Conservation (phyloP, 2,113 vertebrate genomes). For the Muntiacus muntjak region DNA sequence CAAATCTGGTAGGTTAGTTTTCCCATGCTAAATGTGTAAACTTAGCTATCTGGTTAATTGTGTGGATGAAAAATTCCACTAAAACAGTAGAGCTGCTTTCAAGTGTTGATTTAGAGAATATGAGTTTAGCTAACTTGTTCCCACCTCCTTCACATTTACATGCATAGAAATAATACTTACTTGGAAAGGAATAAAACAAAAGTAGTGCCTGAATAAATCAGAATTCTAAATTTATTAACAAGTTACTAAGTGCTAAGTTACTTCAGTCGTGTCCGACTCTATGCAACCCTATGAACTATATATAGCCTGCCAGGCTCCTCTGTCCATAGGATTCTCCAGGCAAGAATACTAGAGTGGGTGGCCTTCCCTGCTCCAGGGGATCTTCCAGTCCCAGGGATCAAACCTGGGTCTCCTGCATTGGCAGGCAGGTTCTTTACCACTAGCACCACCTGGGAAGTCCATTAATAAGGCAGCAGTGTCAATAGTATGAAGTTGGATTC, state of each 20-base stretch:
- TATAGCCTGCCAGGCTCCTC: neutral
- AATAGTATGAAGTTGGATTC: neutral
- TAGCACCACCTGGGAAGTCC: neutral
- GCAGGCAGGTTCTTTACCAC: neutral
- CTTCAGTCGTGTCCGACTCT: neutral
- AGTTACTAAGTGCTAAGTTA: neutral
- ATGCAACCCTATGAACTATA: neutral
- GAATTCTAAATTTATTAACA: neutral
- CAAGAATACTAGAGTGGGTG: neutral
- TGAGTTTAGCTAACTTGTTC: neutral
- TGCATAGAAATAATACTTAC: neutral
- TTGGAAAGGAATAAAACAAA: neutral
- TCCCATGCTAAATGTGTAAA: neutral
- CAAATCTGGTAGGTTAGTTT: neutral
- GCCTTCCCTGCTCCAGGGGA: neutral
- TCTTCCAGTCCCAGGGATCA: neutral
- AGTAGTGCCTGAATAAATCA: neutral
- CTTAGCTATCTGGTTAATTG: neutral
- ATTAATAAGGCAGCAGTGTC: neutral
- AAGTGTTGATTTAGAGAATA: neutral
- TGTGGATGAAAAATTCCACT: neutral
- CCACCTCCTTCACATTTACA: neutral
- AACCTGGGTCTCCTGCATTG: neutral
- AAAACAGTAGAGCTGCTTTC: neutral
- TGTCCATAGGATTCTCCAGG: neutral